These are phyloP conservation scores for Celastrina argiolus DNA, from an alignment of 2,888 invertebrate genomes.

Conservation along the genomic window DNA sequence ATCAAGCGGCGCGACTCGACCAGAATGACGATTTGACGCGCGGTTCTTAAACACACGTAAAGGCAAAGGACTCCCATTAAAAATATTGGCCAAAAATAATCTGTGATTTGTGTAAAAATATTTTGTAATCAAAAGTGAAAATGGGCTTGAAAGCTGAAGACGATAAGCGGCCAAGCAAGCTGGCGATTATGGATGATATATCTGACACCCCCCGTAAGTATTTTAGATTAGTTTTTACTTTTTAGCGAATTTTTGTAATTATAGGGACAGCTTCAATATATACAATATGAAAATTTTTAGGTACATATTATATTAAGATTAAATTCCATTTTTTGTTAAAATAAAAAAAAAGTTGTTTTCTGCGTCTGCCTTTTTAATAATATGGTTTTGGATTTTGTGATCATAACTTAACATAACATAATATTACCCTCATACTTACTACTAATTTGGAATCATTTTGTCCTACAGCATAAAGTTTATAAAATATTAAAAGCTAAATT, in stretches of 20 bases:
- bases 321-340: too few relatives aligned
- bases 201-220: conserved; percentile 64
- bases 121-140: conserved; percentile 52
- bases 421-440: too few relatives aligned
- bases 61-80: conserved; percentile 41
- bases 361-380: too few relatives aligned
- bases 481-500: too few relatives aligned
- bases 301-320: too few relatives aligned
- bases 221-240: conserved; percentile 25
- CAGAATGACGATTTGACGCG: conserved; percentile 53
- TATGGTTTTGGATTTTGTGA: too few relatives aligned
- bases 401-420: too few relatives aligned
- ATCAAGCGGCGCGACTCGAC: conserved; percentile 41
- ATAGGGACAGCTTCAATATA: neutral
- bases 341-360: too few relatives aligned
- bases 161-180: conserved; percentile 69
- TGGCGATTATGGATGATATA: conserved; percentile 71
- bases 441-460: too few relatives aligned
- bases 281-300: too few relatives aligned
- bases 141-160: conserved; percentile 72
- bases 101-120: conserved; percentile 37
- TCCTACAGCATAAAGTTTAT: too few relatives aligned
- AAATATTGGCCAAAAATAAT: conserved; percentile 49
- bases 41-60: conserved; percentile 41
- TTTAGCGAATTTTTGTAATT: neutral